These are phyloP conservation scores for Molanna angustata DNA, from an alignment of 2,888 invertebrate species.

Conservation along the genomic window DNA sequence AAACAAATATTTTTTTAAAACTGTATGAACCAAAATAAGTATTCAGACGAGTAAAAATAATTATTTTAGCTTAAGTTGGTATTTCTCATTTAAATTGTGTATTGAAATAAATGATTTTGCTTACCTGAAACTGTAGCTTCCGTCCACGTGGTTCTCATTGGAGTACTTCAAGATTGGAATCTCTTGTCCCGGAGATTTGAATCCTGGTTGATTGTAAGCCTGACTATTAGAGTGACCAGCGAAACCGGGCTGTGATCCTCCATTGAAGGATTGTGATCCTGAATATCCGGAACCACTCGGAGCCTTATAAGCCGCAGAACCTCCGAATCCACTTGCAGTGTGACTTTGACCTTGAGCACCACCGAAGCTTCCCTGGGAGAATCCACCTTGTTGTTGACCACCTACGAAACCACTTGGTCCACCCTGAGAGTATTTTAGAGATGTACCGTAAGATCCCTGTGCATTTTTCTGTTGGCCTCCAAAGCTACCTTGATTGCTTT, in stretches of 20 bases:
- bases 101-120: too few species aligned
- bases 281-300: background rate
- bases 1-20: too few species aligned
- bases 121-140: constrained; percentile 64
- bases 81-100: too few species aligned
- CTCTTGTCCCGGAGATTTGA: constrained; percentile 39
- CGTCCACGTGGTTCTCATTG: constrained; percentile 61
- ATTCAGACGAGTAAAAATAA: too few species aligned
- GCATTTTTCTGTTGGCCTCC: background rate
- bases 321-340: constrained; percentile 6
- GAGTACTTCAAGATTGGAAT: constrained; percentile 61
- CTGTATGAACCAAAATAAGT: too few species aligned
- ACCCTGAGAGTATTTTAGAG: constrained; percentile 6
- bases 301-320: background rate
- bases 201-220: constrained; percentile 16
- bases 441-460: background rate
- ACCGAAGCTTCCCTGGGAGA: constrained; percentile 6
- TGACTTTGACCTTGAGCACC: constrained; percentile 8
- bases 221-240: constrained; percentile 4
- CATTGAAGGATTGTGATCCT: constrained; percentile 16
- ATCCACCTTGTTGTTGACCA: too few species aligned
- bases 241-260: constrained; percentile 14
- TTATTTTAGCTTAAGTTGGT: too few species aligned
- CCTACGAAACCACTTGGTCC: background rate
- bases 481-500: background rate